A percentile compares a stretch with the other conserved stretches of the same genome.
Evolutionary conservation across 2,113 vertebrate genomes (phyloP).

Genomic region (Anoura caudifer): DNA sequence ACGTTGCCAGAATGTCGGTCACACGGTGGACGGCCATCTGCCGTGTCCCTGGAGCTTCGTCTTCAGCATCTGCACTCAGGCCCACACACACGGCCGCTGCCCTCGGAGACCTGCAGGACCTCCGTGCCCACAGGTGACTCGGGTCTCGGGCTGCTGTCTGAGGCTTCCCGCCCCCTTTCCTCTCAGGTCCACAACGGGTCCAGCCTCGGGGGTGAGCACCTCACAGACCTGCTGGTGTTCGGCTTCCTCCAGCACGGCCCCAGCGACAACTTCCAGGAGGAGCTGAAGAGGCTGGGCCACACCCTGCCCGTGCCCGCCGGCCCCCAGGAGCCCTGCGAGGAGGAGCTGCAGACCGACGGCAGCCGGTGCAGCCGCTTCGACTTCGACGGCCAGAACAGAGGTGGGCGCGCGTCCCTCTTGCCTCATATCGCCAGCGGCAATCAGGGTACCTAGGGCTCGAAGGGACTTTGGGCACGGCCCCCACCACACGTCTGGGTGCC

Average conservation of each 20-base stretch:
- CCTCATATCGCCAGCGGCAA: neutral
- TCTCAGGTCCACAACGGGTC: constrained; percentile 40
- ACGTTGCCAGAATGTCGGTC: neutral
- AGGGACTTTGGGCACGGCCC: neutral
- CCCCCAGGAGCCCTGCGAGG: accelerated
- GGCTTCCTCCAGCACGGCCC: constrained; percentile 74
- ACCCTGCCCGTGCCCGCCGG: accelerated
- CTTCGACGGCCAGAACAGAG: neutral
- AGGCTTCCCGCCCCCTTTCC: neutral
- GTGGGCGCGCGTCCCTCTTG: constrained; percentile 2
- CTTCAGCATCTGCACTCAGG: neutral
- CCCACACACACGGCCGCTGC: too few relatives aligned
- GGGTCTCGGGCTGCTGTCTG: neutral
- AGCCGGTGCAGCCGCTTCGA: constrained; percentile 50
- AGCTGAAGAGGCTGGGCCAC: constrained; percentile 64
- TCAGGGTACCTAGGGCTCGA: neutral
- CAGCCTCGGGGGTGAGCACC: neutral
- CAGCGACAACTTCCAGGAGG: constrained; percentile 38
- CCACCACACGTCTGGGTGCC: too few relatives aligned
- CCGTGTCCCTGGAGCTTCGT: neutral
- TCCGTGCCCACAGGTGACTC: too few relatives aligned
- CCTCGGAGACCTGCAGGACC: neutral
- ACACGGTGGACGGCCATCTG: neutral
- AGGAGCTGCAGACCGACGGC: constrained; percentile 81
- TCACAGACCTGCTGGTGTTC: constrained; percentile 63